Base-by-base conservation (phyloP, 2,113 vertebrate genomes). In the Vulpes ferrilata region DNA sequence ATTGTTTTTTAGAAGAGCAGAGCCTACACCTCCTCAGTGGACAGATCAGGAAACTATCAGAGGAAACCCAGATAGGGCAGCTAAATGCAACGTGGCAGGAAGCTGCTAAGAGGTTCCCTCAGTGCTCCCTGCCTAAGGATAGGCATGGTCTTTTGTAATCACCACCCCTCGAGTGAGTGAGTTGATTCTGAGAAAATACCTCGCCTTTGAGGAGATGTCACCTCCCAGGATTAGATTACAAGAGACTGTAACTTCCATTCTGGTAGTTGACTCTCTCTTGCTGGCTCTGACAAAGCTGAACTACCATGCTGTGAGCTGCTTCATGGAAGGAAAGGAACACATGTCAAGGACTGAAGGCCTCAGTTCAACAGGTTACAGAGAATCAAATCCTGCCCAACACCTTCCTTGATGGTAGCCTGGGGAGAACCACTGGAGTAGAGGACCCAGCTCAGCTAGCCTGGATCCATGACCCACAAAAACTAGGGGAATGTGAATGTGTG, bases 251-350 rank as follows among this genome's bases (percentile, higher is more conserved):
- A 82, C 19, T 82, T 97, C 27, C 1, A 0, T 83, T 79, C 88
- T 76, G 53, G 38, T 76, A 67, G 62, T 43, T 5, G n/a, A 27
- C 43, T 71, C 57, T 65, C 35, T 74, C 59, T 86, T 20, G 11
- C 12, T 90, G 94, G 53, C 57, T 87, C 71, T 43, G 74, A 59
- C 81, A 60, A 95, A 87, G 74, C n/a, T 43, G 43, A 95, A 86
- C 32, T 82, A 48, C 59, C 22, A 83, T n/a, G 90, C 67, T 76
- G 23, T 78, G 38, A 95, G 62, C 25, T 67, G 19, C 57, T 27
- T 64, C 43, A 5, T 13, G 30, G 53, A 67, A 95, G 43, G 65
- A 62, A 96, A 94, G n/a, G 38, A 84, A 95, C 69, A 88, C 3
- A 25, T 51, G 5, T 25, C 25, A 53, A 80, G 64, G 38, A 88